Evolutionary conservation across 1,140 invertebrate genomes (phyloP), one percentile per base, ranked within the genome.

Genomic region (Stenopsyche tienmushanensis): DNA sequence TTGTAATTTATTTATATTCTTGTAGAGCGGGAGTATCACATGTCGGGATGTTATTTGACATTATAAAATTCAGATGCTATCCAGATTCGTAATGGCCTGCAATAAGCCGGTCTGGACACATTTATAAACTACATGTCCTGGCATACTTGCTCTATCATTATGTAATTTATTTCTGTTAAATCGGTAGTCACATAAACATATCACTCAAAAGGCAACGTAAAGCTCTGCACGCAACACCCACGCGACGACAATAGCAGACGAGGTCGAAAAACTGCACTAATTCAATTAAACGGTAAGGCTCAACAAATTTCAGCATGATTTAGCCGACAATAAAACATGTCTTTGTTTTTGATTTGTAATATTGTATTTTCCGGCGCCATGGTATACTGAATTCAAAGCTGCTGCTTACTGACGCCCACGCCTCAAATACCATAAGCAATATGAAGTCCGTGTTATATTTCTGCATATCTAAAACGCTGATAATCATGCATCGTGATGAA

Each of bases 381-480:
- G 15, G 57, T n/a, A 24, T 44, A 39, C 17, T 60, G 21, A 60
- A 60, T 60, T 47, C 57, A 49, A 47, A 47, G 42, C 34, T 42
- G 54, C 54, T 29, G 54, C 29, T 29, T 41, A 24, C 29, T 2
- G 3, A 57, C 44, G 39, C 57, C 57, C 57, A 60, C 57, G 39
- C 23, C 21, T 44, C 29, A 49, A 44, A 60, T 60, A 49, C 57
- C 57, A 49, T 60, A 60, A 60, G 39, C 57, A 60, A 60, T 60
- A 21, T 44, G 54, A 57, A 21, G 54, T 39, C 13, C 23, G 54
- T 42, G n/a, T 39, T 20, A 23, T 9, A n/a, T 15, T 5, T 55
- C 3, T 55, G 26, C n/a, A 10, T 25, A 20, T 13, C 29, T 7
- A 34, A 34, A 13, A n/a, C 29, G 54, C 24, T 42, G 54, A 57